Percentiles rank a stretch among this genome's conserved stretches.
These are phyloP conservation scores for Fregetta grallaria DNA, from an alignment of 2,113 vertebrate genomes.

Conservation along the genomic window DNA sequence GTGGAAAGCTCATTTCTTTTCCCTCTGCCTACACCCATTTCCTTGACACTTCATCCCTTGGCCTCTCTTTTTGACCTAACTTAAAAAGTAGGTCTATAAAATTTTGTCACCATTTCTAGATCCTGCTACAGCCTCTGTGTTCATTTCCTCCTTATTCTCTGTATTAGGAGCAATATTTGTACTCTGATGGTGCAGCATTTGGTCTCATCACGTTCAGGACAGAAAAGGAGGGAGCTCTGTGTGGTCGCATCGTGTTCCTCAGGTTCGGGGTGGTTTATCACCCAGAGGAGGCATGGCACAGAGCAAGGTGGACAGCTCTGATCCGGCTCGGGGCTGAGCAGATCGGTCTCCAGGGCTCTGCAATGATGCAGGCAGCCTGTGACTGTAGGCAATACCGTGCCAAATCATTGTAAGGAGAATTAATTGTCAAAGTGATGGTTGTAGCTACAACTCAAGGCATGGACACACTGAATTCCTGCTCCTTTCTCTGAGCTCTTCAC, in stretches of 20 bases:
- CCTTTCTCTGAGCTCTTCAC: not conserved
- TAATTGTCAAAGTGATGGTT: not conserved
- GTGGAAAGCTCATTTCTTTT: not conserved
- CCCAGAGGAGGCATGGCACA: not conserved
- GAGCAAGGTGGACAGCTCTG: not conserved
- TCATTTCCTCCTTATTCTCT: not conserved
- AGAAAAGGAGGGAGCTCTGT: not conserved
- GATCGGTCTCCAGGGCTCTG: not conserved
- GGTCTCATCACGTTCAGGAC: not conserved
- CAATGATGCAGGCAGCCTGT: not conserved
- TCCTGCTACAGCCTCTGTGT: not conserved
- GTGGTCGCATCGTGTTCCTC: fast-evolving
- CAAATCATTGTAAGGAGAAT: not conserved
- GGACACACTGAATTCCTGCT: not conserved
- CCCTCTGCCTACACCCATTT: not conserved
- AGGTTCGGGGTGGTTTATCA: not conserved
- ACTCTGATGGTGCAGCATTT: not conserved
- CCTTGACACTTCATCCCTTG: not conserved
- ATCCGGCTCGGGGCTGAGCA: fast-evolving
- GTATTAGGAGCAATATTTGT: not conserved
- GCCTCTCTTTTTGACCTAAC: not conserved
- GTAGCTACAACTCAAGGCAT: not conserved
- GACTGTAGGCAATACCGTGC: not conserved
- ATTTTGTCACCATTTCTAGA: not conserved
- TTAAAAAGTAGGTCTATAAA: not conserved